Percentiles rank a stretch among this genome's conserved stretches.
Conservation (phyloP, 1,140 invertebrate species). For the Leptopilina boulardi region DNA sequence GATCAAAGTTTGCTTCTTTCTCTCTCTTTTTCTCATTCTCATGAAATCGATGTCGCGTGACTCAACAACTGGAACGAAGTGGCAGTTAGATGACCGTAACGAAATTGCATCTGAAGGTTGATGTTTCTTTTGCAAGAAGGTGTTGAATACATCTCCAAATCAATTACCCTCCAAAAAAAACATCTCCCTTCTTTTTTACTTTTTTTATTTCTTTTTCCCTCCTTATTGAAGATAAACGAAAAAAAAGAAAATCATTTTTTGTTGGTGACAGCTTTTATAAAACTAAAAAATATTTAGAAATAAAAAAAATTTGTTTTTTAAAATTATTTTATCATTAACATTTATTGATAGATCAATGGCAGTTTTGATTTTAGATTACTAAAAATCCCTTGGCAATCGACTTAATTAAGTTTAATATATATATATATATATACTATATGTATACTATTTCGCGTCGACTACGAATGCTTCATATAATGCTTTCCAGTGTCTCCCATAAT, state of each 20-base stretch:
- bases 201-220: neutral
- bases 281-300: too few relatives aligned
- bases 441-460: constrained; percentile 17
- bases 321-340: too few relatives aligned
- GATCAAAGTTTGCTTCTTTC: constrained; percentile 39
- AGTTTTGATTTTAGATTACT: neutral
- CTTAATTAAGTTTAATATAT: constrained; percentile 30
- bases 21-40: too few relatives aligned
- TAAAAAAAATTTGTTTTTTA: too few relatives aligned
- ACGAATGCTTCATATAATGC: constrained; percentile 20
- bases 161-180: neutral
- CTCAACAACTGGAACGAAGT: constrained; percentile 50
- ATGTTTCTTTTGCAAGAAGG: constrained; percentile 2
- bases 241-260: too few relatives aligned
- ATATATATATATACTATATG: too few relatives aligned
- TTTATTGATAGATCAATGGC: too few relatives aligned
- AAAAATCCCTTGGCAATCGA: neutral
- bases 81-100: constrained; percentile 40
- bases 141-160: constrained; percentile 3
- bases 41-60: constrained; percentile 48
- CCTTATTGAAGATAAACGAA: neutral
- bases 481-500: constrained; percentile 42
- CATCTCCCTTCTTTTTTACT: neutral
- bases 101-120: constrained; percentile 37
- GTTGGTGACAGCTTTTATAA: too few relatives aligned